phyloP scores from a whole-genome alignment of 1,140 invertebrate genomes.

The Hesperophylax magnus region DNA sequence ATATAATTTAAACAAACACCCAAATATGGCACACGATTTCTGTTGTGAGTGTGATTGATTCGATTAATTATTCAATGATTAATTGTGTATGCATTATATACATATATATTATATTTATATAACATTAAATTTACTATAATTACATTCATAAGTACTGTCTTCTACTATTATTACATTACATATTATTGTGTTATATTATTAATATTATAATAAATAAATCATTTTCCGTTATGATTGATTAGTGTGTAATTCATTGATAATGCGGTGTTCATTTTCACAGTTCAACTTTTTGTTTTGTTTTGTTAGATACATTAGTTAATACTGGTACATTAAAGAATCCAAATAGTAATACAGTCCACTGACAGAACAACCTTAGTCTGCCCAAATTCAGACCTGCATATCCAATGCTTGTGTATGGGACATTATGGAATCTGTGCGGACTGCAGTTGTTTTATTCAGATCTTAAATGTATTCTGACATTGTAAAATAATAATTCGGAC shows the following conservation, averaged over 20 bases:
- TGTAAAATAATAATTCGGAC: too few relatives aligned
- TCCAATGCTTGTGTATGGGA: too few relatives aligned
- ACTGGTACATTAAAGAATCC: background rate
- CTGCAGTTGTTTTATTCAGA: too few relatives aligned
- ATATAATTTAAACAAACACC: constrained; percentile 45
- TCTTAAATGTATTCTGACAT: too few relatives aligned
- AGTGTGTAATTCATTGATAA: constrained; percentile 34
- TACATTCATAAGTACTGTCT: constrained; percentile 42
- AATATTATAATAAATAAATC: constrained; percentile 30
- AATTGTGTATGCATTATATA: constrained; percentile 47
- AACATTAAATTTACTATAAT: constrained; percentile 43
- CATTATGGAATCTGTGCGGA: too few relatives aligned
- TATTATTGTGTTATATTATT: constrained; percentile 40
- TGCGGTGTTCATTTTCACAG: constrained; percentile 23
- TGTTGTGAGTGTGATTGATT: constrained; percentile 49
- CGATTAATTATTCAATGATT: too few relatives aligned
- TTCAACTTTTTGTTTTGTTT: constrained; percentile 19
- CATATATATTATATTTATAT: constrained; percentile 36
- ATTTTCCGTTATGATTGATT: constrained; percentile 33
- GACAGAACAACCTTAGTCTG: too few relatives aligned
- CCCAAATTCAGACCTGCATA: too few relatives aligned
- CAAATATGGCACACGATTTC: constrained; percentile 51
- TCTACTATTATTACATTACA: constrained; percentile 46
- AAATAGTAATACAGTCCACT: background rate
- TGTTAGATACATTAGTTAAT: constrained; percentile 25